These are phyloP conservation scores for Melanaphis sacchari DNA, from an alignment of 1,140 invertebrate genomes.

Conservation along the genomic window DNA sequence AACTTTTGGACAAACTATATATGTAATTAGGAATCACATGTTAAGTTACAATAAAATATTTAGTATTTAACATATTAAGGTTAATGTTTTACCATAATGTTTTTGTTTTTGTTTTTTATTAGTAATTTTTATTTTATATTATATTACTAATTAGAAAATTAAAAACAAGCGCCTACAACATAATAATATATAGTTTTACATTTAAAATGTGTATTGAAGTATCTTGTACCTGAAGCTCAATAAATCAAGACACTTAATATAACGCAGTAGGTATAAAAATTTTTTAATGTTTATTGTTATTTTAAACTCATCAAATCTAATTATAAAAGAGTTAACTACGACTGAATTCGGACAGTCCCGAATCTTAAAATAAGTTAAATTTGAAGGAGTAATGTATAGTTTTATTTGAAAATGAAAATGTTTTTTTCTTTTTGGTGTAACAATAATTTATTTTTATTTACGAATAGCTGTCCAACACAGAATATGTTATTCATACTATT, in stretches of 20 bases:
- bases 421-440: background rate
- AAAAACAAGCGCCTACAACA: too few species aligned
- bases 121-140: background rate
- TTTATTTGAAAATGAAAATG: conserved; percentile 35
- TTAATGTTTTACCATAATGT: background rate
- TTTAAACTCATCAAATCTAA: background rate
- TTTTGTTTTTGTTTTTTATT: background rate
- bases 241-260: background rate
- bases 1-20: background rate
- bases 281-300: background rate
- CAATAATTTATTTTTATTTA: conserved; percentile 37
- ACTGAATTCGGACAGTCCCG: background rate
- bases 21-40: background rate
- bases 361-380: conserved; percentile 30
- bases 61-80: background rate
- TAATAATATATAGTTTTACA: too few species aligned
- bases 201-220: background rate
- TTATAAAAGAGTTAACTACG: conserved; percentile 1
- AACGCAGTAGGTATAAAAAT: background rate
- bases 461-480: background rate
- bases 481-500: conserved; percentile 7
- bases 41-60: conserved; percentile 16
- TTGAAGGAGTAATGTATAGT: conserved; percentile 25
- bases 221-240: background rate
- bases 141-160: background rate